Percentiles rank a stretch among this genome's conserved stretches.
phyloP scores from a whole-genome alignment of 2,797 vertebrate genomes.

The Sitta carolinensis region DNA sequence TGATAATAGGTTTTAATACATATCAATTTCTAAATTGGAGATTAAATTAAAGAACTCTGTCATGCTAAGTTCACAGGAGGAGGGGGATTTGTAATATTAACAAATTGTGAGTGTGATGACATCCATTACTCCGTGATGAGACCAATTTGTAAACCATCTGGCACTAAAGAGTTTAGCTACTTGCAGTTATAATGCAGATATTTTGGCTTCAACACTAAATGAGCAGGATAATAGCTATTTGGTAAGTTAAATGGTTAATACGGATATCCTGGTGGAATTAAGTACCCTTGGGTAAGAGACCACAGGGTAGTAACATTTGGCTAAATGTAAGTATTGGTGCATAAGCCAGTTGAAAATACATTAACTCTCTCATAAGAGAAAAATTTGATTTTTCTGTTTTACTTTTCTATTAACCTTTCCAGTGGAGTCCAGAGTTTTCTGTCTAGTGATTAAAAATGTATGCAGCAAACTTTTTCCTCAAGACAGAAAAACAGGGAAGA shows the following conservation, averaged over 20 bases:
- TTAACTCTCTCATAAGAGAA: neutral
- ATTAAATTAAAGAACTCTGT: constrained; percentile 4
- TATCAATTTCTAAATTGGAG: neutral
- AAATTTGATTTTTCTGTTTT: neutral
- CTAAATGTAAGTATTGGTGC: neutral
- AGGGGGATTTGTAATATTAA: neutral
- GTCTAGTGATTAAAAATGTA: neutral
- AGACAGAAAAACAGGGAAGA: neutral
- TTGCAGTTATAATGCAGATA: constrained; percentile 47
- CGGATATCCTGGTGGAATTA: neutral
- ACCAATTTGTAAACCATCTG: constrained; percentile 67
- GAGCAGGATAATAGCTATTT: constrained; percentile 12
- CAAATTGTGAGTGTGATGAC: constrained; percentile 19
- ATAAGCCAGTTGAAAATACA: neutral
- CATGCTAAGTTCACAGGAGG: constrained; percentile 24
- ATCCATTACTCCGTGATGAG: constrained; percentile 46
- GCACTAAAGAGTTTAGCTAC: constrained; percentile 44
- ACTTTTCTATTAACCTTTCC: neutral
- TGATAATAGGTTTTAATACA: neutral
- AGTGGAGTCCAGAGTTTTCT: neutral
- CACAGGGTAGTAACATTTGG: neutral
- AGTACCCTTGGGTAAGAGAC: neutral
- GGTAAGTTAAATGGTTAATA: constrained; percentile 26
- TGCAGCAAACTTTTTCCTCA: neutral
- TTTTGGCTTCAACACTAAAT: constrained; percentile 43